Percentiles rank a stretch among this genome's conserved stretches.
These are phyloP conservation scores for Nematopogon swammerdamellus DNA, from an alignment of 2,888 invertebrate species.

Conservation along the genomic window DNA sequence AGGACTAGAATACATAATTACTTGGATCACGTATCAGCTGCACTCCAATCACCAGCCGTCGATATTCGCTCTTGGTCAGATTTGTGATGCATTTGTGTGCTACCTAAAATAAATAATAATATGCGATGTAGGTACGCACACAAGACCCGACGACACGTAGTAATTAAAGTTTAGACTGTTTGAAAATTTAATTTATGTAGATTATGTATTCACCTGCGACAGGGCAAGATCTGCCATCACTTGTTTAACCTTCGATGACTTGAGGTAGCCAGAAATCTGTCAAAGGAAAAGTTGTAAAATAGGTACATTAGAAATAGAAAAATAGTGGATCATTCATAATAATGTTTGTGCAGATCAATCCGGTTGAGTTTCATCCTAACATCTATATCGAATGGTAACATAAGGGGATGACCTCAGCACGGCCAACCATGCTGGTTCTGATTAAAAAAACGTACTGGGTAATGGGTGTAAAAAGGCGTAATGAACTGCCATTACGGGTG, in stretches of 20 bases:
- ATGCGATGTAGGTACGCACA: neutral
- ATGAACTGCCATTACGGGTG: too few species aligned
- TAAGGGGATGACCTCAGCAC: too few species aligned
- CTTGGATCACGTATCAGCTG: slow-evolving; percentile 93
- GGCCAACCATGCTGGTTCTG: too few species aligned
- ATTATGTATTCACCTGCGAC: slow-evolving; percentile 77
- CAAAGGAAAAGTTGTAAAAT: too few species aligned
- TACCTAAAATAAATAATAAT: slow-evolving; percentile 59
- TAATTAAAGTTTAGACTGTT: neutral
- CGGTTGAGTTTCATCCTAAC: too few species aligned
- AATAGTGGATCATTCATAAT: neutral
- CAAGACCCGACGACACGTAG: slow-evolving; percentile 1
- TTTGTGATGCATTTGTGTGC: slow-evolving; percentile 80
- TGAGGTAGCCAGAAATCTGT: slow-evolving; percentile 72
- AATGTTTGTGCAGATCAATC: too few species aligned
- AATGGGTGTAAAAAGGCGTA: too few species aligned
- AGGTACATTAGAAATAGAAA: too few species aligned
- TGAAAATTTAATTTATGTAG: neutral
- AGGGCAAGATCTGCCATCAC: slow-evolving; percentile 92
- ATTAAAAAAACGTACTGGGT: too few species aligned
- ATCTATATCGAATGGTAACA: too few species aligned
- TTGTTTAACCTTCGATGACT: slow-evolving; percentile 84
- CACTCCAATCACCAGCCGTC: slow-evolving; percentile 86
- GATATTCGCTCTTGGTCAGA: slow-evolving; percentile 84
- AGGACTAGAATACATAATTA: too few species aligned